Conservation (phyloP, 1,140 invertebrate genomes). For the Heliconius melpomene region DNA sequence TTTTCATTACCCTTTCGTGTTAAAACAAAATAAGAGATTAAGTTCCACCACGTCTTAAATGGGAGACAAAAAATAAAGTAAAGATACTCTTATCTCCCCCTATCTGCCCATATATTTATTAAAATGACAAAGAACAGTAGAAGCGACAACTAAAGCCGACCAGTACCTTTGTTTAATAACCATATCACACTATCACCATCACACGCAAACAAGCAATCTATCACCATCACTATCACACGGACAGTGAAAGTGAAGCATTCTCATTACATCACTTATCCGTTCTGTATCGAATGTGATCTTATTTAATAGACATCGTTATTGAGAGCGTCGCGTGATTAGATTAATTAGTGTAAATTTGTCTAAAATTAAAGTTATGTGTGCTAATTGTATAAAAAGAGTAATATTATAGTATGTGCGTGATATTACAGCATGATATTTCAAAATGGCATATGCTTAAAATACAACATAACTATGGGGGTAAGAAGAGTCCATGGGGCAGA, state of each 20-base stretch:
- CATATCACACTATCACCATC: neutral
- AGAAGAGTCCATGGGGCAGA: too few relatives aligned
- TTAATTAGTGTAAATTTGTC: neutral
- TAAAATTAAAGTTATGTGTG: neutral
- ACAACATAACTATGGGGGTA: too few relatives aligned
- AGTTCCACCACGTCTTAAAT: too few relatives aligned
- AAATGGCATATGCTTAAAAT: too few relatives aligned
- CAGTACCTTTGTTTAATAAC: constrained; percentile 18
- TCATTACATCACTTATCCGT: constrained; percentile 19
- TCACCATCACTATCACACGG: constrained; percentile 10
- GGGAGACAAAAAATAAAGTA: too few relatives aligned
- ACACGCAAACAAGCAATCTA: constrained; percentile 14
- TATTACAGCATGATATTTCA: too few relatives aligned
- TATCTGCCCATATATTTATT: neutral
- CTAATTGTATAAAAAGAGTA: too few relatives aligned
- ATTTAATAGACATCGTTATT: neutral
- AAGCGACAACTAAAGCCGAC: neutral
- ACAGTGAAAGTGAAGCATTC: constrained; percentile 19
- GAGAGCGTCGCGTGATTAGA: neutral
- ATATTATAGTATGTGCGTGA: too few relatives aligned
- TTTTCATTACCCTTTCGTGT: too few relatives aligned
- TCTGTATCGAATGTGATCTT: constrained; percentile 10
- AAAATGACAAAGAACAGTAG: neutral
- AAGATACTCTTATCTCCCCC: neutral
- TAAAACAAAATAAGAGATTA: too few relatives aligned